phyloP scores from a whole-genome alignment of 2,113 vertebrate genomes.

The Callionymus lyra region DNA sequence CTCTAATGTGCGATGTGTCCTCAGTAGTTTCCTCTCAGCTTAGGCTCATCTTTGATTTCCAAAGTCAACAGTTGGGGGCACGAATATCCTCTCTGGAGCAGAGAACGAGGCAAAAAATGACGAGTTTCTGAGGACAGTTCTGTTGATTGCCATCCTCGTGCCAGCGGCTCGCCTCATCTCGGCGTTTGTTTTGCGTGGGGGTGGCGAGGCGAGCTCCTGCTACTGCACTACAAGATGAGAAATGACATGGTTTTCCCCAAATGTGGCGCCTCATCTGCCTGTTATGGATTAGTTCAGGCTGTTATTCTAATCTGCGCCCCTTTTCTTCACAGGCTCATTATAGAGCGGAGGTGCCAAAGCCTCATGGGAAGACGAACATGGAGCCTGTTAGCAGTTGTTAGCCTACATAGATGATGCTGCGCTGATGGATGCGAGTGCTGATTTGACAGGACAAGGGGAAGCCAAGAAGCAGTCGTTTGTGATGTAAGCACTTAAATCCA shows the following conservation, averaged over 20 bases:
- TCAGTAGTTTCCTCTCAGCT: constrained; percentile 6
- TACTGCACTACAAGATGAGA: constrained; percentile 34
- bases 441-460: constrained; percentile 22
- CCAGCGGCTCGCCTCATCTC: constrained; percentile 38
- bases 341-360: constrained; percentile 46
- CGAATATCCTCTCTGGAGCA: constrained; percentile 24
- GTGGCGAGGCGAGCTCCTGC: constrained; percentile 31
- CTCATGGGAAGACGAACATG: constrained; percentile 29
- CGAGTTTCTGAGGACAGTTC: constrained; percentile 12
- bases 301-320: constrained; percentile 56
- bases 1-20: constrained; percentile 6
- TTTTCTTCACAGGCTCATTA: constrained; percentile 55
- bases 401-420: constrained; percentile 20
- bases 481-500: constrained; percentile 42
- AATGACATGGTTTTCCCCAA: constrained; percentile 45
- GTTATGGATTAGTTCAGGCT: constrained; percentile 56
- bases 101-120: constrained; percentile 5
- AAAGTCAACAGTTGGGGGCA: constrained; percentile 35
- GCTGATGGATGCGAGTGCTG: constrained; percentile 20
- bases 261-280: constrained; percentile 37
- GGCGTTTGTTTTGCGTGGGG: constrained; percentile 40
- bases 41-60: constrained; percentile 31
- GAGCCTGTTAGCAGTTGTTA: constrained; percentile 19
- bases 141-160: constrained; percentile 32
- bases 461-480: constrained; percentile 22